Evolutionary conservation across 2,113 vertebrate species (phyloP).

Genomic region (Symphodus melops): DNA sequence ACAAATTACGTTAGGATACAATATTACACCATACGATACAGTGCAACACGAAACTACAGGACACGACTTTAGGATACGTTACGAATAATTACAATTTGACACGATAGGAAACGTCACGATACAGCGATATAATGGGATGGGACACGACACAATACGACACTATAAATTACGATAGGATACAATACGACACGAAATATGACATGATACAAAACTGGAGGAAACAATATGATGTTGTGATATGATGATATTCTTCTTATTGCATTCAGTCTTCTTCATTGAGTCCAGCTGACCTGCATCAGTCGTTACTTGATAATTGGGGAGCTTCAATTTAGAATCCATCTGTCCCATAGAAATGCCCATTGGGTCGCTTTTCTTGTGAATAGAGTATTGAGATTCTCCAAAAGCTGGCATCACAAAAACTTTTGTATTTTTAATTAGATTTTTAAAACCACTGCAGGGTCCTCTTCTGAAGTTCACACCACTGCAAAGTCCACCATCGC

Average conservation of each 20-base stretch:
- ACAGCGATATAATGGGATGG: no score
- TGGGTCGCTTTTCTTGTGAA: not conserved
- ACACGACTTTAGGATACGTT: no score
- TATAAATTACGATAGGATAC: no score
- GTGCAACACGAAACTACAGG: no score
- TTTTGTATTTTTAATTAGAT: constrained; percentile 45
- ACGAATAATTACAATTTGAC: no score
- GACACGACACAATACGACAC: no score
- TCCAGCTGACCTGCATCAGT: not conserved
- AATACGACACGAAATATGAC: no score
- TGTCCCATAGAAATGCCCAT: not conserved
- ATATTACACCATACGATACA: no score
- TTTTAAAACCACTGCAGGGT: constrained; percentile 9
- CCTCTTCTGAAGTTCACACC: not conserved
- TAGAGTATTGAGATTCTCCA: constrained; percentile 15
- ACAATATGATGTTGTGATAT: no score
- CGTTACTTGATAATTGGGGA: not conserved
- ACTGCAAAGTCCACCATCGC: constrained; percentile 11
- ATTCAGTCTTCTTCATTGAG: not conserved
- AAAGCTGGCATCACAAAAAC: constrained; percentile 31
- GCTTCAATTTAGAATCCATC: not conserved
- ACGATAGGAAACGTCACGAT: no score
- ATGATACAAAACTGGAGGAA: no score
- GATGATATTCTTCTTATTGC: not conserved
- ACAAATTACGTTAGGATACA: no score